These are phyloP conservation scores for Teleogryllus occipitalis DNA, from an alignment of 1,140 invertebrate genomes.

Conservation along the genomic window DNA sequence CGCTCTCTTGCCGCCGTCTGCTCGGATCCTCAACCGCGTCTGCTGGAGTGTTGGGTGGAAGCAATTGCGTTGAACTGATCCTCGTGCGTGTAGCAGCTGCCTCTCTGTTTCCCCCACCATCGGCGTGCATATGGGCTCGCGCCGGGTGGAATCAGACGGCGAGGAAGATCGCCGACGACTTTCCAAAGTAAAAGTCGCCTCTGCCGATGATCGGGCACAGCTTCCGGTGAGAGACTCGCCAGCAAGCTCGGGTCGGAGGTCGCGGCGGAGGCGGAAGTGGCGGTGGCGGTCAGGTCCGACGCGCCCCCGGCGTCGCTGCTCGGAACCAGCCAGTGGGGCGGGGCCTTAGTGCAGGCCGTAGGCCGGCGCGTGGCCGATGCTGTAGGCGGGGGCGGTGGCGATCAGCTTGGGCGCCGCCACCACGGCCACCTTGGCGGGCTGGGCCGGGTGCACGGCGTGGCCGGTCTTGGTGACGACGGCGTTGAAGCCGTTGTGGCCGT, in stretches of 20 bases:
- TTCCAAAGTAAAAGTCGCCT: neutral
- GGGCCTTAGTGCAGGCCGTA: neutral
- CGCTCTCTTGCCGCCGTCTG: no score
- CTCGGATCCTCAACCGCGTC: neutral
- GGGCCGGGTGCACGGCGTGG: constrained; percentile 31
- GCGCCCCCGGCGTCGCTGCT: no score
- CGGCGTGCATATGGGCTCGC: neutral
- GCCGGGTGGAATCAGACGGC: neutral
- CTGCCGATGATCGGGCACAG: no score
- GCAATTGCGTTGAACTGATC: neutral
- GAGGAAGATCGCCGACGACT: neutral
- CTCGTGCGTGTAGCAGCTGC: neutral
- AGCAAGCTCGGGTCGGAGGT: no score
- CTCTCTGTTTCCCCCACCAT: no score
- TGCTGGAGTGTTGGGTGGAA: neutral
- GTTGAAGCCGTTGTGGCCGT: constrained; percentile 27
- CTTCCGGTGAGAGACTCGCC: no score
- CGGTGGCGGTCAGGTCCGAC: neutral
- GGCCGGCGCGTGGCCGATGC: neutral
- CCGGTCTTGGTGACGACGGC: constrained; percentile 25
- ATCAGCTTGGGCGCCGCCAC: constrained; percentile 31
- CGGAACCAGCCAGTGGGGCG: neutral
- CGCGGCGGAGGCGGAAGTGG: no score
- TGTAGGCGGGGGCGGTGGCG: constrained; percentile 13
- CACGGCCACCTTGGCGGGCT: constrained; percentile 19